Percentiles rank a stretch among this genome's conserved stretches.
Conservation (phyloP, 1,140 invertebrate genomes). For the Drosophila subpulchrella region DNA sequence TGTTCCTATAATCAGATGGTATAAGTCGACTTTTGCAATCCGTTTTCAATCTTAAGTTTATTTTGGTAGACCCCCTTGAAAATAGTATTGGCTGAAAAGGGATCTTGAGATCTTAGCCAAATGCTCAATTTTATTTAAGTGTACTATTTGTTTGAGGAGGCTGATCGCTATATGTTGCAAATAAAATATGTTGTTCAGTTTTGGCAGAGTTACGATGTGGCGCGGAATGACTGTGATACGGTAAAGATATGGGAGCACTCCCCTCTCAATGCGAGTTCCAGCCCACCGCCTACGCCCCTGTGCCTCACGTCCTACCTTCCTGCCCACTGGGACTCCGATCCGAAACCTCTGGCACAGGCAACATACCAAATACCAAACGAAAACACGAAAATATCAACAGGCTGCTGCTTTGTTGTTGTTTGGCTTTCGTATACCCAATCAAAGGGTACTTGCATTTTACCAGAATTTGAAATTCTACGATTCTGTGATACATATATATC, state of each 20-base stretch:
- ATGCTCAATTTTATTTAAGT: background rate
- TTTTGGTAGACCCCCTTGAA: no score
- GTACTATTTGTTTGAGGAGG: slow-evolving; percentile 14
- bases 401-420: slow-evolving; percentile 32
- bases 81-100: no score
- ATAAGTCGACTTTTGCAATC: background rate
- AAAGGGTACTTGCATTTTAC: background rate
- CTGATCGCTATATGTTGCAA: slow-evolving; percentile 17
- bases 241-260: slow-evolving; percentile 7
- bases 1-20: background rate
- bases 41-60: no score
- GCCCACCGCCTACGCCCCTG: slow-evolving; percentile 30
- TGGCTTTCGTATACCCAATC: slow-evolving; percentile 3
- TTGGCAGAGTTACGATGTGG: slow-evolving; percentile 32
- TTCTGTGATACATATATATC: no score
- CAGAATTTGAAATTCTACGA: background rate
- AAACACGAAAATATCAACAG: slow-evolving; percentile 64
- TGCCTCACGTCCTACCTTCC: slow-evolving; percentile 9
- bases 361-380: slow-evolving; percentile 32
- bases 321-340: slow-evolving; percentile 3
- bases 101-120: background rate
- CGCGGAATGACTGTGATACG: slow-evolving; percentile 13
- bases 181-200: slow-evolving; percentile 32
- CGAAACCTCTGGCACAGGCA: slow-evolving; percentile 3
- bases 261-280: slow-evolving; percentile 2